phyloP scores from a whole-genome alignment of 2,797 vertebrate species.

The Discoglossus pictus region DNA sequence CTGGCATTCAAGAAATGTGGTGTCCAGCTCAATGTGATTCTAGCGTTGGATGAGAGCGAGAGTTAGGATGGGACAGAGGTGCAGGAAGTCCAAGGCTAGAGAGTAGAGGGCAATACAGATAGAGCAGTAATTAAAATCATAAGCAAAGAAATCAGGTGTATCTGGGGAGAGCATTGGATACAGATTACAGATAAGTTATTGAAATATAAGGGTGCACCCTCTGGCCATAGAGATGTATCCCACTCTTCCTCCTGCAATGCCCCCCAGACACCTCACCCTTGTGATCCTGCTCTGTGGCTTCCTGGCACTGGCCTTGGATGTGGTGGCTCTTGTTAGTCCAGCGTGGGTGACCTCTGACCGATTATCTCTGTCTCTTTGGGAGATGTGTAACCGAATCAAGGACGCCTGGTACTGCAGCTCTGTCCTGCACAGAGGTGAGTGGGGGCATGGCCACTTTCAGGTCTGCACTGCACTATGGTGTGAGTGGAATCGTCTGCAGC shows the following conservation, averaged over 20 bases:
- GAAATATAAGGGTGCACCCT: background rate
- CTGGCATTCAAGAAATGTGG: background rate
- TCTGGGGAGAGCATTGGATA: no score
- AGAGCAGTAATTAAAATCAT: background rate
- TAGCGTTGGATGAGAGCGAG: no score
- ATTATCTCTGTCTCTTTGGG: constrained; percentile 79
- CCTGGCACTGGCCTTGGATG: constrained; percentile 73
- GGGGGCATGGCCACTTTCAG: background rate
- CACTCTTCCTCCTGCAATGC: constrained; percentile 62
- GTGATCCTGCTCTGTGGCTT: constrained; percentile 79
- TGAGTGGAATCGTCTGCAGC: background rate
- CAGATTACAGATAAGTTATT: background rate
- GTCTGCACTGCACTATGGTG: no score
- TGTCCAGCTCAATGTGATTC: constrained; percentile 28
- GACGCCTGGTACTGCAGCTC: constrained; percentile 72
- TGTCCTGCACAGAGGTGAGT: constrained; percentile 73
- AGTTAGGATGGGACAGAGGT: no score
- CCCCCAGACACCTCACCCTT: constrained; percentile 70
- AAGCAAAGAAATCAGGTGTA: background rate
- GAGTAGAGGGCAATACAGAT: background rate
- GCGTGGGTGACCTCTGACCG: constrained; percentile 82
- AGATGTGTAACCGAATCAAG: constrained; percentile 68
- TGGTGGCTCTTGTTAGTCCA: constrained; percentile 76
- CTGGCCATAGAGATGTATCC: background rate
- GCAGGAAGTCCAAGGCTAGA: background rate